Evolutionary conservation across 1,140 invertebrate species (phyloP).

Genomic region (Physella acuta): DNA sequence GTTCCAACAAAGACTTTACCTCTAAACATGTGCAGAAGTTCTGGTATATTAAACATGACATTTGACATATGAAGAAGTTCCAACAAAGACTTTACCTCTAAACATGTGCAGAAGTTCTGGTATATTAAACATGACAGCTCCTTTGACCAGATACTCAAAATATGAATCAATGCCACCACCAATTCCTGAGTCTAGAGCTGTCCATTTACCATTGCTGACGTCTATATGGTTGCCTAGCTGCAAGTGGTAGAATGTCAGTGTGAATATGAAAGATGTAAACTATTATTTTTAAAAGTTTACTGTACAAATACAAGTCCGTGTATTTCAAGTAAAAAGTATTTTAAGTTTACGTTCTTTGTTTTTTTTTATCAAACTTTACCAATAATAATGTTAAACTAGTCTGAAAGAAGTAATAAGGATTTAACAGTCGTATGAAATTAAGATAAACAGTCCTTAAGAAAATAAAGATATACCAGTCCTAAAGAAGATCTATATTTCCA

Average conservation of each 20-base stretch:
- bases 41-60: slow-evolving; percentile 73
- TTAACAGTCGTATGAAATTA: no score
- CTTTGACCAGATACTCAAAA: slow-evolving; percentile 98
- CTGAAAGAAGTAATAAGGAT: no score
- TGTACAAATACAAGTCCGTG: no score
- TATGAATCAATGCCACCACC: slow-evolving; percentile 95
- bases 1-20: slow-evolving; percentile 51
- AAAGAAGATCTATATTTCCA: slow-evolving; percentile 85
- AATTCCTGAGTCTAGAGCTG: slow-evolving; percentile 90
- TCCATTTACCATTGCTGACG: slow-evolving; percentile 92
- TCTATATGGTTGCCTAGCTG: slow-evolving; percentile 95
- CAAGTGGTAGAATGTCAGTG: no score
- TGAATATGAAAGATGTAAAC: no score
- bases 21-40: slow-evolving; percentile 88
- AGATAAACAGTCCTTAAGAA: no score
- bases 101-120: slow-evolving; percentile 92
- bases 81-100: slow-evolving; percentile 58
- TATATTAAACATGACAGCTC: slow-evolving; percentile 71
- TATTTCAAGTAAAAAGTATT: no score
- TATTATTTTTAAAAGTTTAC: no score
- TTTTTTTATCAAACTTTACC: no score
- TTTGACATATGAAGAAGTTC: background rate
- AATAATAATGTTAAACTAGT: no score
- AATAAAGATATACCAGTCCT: slow-evolving; percentile 67
- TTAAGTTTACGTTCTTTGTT: no score